A percentile compares a stretch with the other conserved stretches of the same genome.
These are phyloP conservation scores for Rhabdophis nuchalis DNA, from an alignment of 2,797 vertebrate species.

Conservation along the genomic window DNA sequence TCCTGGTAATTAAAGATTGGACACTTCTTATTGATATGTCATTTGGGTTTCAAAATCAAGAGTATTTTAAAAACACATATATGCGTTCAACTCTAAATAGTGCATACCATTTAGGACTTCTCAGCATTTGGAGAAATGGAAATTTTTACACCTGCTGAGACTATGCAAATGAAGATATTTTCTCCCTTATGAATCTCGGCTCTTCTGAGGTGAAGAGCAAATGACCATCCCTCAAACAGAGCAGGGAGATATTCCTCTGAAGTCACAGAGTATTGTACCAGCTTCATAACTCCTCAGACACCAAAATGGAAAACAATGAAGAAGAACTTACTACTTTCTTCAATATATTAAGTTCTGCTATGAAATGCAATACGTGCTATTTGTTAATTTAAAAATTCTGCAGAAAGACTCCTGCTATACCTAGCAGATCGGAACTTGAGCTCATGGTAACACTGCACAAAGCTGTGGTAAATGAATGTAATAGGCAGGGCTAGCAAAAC, in stretches of 20 bases:
- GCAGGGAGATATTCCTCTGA: constrained; percentile 34
- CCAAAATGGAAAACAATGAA: constrained; percentile 52
- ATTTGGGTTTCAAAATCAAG: background rate
- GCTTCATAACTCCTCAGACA: constrained; percentile 46
- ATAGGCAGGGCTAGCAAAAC: constrained; percentile 95
- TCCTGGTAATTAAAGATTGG: background rate
- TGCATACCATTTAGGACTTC: background rate
- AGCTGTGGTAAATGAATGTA: constrained; percentile 99
- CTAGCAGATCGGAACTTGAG: constrained; percentile 92
- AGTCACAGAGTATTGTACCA: background rate
- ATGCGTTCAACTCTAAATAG: constrained; percentile 22
- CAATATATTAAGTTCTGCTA: constrained; percentile 50
- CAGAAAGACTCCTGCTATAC: constrained; percentile 84
- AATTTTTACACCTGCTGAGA: background rate
- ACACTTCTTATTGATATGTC: background rate
- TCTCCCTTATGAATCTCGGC: constrained; percentile 49
- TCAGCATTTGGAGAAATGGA: background rate
- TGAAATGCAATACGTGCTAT: constrained; percentile 43
- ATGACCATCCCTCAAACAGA: constrained; percentile 56
- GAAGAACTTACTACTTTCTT: constrained; percentile 42
- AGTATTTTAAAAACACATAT: background rate
- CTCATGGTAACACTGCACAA: constrained; percentile 98
- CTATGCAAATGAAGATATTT: constrained; percentile 15
- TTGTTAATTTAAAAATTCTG: constrained; percentile 81
- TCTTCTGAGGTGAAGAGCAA: constrained; percentile 39